These are phyloP conservation scores for Drosophila leonis DNA, from an alignment of 2,888 invertebrate species.

Conservation along the genomic window DNA sequence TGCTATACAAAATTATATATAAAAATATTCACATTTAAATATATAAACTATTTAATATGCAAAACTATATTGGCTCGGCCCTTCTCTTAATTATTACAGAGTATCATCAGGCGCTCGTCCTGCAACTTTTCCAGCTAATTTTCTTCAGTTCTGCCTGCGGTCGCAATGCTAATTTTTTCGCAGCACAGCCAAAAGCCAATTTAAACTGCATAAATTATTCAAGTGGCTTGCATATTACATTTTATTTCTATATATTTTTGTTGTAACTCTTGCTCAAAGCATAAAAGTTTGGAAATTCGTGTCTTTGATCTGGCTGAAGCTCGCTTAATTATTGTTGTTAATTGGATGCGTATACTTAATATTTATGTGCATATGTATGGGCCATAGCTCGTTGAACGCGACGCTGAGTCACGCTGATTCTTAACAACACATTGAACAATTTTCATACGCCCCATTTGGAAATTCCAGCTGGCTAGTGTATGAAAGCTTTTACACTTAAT, in stretches of 20 bases:
- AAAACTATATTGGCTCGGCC: neutral
- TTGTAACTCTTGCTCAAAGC: slow-evolving; percentile 24
- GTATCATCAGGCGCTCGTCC: neutral
- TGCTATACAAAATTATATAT: neutral
- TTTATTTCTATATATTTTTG: slow-evolving; percentile 11
- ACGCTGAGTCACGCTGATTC: slow-evolving; percentile 35
- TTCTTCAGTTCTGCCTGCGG: neutral
- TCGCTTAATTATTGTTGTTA: slow-evolving; percentile 20
- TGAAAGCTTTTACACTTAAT: slow-evolving; percentile 76
- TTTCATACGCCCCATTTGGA: slow-evolving; percentile 60
- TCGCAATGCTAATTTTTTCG: slow-evolving; percentile 32
- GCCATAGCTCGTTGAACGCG: slow-evolving; percentile 36
- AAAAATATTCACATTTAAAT: neutral
- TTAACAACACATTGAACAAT: slow-evolving; percentile 70
- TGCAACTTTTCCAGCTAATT: neutral
- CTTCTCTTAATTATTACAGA: slow-evolving; percentile 1
- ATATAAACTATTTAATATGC: neutral
- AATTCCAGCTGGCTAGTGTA: slow-evolving; percentile 9
- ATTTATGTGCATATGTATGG: slow-evolving; percentile 24
- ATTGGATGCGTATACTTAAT: slow-evolving; percentile 47
- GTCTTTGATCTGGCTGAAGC: slow-evolving; percentile 22
- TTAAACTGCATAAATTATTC: slow-evolving; percentile 42
- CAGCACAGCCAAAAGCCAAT: slow-evolving; percentile 29
- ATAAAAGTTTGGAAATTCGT: slow-evolving; percentile 18
- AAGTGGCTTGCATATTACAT: slow-evolving; percentile 6